Evolutionary conservation across 1,140 invertebrate species (phyloP), one percentile per base, ranked within the genome.

Genomic region (Scaptodrosophila lebanonensis): DNA sequence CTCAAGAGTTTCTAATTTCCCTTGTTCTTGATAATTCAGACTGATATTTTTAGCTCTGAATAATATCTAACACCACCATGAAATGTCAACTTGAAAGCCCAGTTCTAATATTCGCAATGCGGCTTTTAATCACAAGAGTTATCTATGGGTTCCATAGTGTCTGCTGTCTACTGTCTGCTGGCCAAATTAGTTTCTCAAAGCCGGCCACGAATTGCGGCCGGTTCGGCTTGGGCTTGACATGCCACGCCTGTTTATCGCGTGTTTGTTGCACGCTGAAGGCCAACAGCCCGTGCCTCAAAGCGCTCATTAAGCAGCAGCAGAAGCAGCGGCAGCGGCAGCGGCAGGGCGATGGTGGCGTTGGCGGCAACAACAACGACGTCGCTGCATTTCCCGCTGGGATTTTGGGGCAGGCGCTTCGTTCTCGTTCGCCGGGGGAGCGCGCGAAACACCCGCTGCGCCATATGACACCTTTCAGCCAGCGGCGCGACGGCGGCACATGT

Each of bases 311-410:
- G 22, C 8, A 4, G 22, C 8, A 25, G 3, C 3, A 33, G 32
- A 8, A 11, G n/a, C n/a, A n/a, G n/a, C n/a, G n/a, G n/a, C n/a
- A 9, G 9, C 27, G 27, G 27, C 27, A 6, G 5, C 27, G 27
- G 27, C 27, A 29, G 5, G 27, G 27, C 9, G 9, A 29, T 29
- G 27, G 5, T 6, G 9, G 5, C 5, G 27, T 9, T 29, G 27
- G 27, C 9, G 27, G 27, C 27, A 9, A 9, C 27, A 29, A 5
- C 27, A 29, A 9, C 9, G 27, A 71, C 64, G 64, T 59, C 76
- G 72, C 70, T 77, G 68, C 73, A 68, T 68, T 75, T 54, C 66
- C 75, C 75, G 75, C 75, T 82, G 75, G 75, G 75, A 79, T 82
- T 79, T 68, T 66, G 43, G 54, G 25, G 48, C 50, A 33, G 40